Evolutionary conservation across 2,113 vertebrate genomes (phyloP).

Genomic region (Fukomys damarensis): DNA sequence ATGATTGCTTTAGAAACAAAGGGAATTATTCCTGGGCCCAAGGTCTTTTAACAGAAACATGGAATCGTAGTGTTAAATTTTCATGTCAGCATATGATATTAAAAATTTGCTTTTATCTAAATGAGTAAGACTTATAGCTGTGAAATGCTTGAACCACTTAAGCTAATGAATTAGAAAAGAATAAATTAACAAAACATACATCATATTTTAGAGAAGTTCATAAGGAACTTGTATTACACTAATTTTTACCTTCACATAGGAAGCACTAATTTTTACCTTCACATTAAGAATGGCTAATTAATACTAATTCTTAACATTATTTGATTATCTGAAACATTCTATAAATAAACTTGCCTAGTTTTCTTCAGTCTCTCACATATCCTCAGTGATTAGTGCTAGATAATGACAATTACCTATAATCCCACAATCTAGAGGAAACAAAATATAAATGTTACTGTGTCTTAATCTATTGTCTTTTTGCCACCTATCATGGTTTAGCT

Average conservation of each 20-base stretch:
- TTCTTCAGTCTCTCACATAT: neutral
- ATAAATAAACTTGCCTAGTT: neutral
- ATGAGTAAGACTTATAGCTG: neutral
- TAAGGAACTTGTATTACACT: neutral
- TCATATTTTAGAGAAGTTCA: neutral
- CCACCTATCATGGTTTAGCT: neutral
- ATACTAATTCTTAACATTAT: neutral
- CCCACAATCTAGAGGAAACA: neutral
- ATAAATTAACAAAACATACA: conserved; percentile 65
- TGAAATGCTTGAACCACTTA: conserved; percentile 47
- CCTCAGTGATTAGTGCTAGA: neutral
- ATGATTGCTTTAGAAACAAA: conserved; percentile 19
- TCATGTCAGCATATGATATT: neutral
- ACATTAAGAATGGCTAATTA: neutral
- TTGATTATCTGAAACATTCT: neutral
- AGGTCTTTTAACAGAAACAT: neutral
- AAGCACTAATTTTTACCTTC: neutral
- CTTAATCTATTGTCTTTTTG: neutral
- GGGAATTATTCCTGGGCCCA: neutral
- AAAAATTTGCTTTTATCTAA: conserved; percentile 52
- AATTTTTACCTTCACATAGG: neutral
- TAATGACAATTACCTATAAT: neutral
- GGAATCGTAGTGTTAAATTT: neutral
- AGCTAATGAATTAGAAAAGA: conserved; percentile 59
- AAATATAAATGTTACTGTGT: neutral